phyloP scores from a whole-genome alignment of 2,888 invertebrate species.

The Saturnia japonica region DNA sequence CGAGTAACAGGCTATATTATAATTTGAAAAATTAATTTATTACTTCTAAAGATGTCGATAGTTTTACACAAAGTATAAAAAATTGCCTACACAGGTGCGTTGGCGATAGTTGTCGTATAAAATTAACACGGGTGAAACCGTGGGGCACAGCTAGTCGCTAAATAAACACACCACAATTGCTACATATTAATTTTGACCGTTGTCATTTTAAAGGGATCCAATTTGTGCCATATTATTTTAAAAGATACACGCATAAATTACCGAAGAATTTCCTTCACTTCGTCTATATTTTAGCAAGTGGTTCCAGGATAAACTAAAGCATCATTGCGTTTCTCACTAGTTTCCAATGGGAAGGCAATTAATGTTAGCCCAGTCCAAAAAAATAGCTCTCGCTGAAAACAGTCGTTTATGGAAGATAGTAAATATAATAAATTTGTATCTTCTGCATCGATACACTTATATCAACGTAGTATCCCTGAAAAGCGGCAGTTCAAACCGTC shows the following conservation, averaged over 20 bases:
- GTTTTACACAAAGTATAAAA: too few relatives aligned
- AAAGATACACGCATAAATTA: neutral
- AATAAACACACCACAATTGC: neutral
- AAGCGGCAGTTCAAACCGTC: neutral
- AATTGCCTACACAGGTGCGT: too few relatives aligned
- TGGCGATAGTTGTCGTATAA: too few relatives aligned
- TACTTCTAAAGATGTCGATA: too few relatives aligned
- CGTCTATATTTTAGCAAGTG: neutral
- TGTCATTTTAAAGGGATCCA: neutral
- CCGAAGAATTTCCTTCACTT: neutral
- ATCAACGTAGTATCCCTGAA: conserved; percentile 43
- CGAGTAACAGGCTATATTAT: too few relatives aligned
- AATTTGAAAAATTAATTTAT: too few relatives aligned
- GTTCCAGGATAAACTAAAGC: neutral
- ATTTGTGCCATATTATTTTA: neutral
- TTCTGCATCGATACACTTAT: conserved; percentile 32
- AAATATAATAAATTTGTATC: neutral
- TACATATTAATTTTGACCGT: neutral
- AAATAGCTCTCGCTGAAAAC: neutral
- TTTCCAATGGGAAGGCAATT: neutral
- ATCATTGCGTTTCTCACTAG: neutral
- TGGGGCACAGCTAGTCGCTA: too few relatives aligned
- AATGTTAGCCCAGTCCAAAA: too few relatives aligned
- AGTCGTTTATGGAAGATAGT: neutral
- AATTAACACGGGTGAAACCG: too few relatives aligned